A percentile compares a stretch with the other conserved stretches of the same genome.
These are phyloP conservation scores for Podiceps cristatus DNA, from an alignment of 2,113 vertebrate genomes.

Conservation along the genomic window DNA sequence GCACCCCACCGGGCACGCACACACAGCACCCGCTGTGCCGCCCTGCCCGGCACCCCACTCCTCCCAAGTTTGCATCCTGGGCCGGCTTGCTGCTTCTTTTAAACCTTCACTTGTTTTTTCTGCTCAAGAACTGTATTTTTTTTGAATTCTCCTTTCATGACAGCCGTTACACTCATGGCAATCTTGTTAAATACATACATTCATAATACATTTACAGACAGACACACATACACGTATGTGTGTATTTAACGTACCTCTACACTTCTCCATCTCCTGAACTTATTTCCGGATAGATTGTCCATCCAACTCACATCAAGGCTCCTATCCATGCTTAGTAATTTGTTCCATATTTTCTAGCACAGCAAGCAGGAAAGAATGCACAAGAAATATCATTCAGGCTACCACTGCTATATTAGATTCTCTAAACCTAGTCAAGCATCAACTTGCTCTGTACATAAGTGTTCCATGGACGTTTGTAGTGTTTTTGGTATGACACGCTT, in stretches of 20 bases:
- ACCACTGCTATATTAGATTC: neutral
- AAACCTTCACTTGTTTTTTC: neutral
- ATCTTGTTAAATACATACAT: neutral
- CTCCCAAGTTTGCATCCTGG: neutral
- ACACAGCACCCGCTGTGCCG: accelerated
- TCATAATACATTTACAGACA: accelerated
- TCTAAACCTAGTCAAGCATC: neutral
- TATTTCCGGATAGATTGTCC: neutral
- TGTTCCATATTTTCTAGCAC: neutral
- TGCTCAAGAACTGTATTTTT: neutral
- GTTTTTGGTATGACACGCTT: neutral
- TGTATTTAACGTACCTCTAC: neutral
- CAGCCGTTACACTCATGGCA: neutral
- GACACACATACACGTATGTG: accelerated
- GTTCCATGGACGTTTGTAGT: neutral
- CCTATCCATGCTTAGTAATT: neutral
- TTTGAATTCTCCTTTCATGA: neutral
- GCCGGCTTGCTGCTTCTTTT: neutral
- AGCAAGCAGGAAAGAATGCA: neutral
- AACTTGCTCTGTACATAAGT: neutral
- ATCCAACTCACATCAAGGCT: neutral
- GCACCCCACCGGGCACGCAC: neutral
- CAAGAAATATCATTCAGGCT: neutral
- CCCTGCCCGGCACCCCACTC: neutral
- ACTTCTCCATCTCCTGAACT: neutral